Conservation (phyloP, 2,797 vertebrate species). For the Falco novaeseelandiae region DNA sequence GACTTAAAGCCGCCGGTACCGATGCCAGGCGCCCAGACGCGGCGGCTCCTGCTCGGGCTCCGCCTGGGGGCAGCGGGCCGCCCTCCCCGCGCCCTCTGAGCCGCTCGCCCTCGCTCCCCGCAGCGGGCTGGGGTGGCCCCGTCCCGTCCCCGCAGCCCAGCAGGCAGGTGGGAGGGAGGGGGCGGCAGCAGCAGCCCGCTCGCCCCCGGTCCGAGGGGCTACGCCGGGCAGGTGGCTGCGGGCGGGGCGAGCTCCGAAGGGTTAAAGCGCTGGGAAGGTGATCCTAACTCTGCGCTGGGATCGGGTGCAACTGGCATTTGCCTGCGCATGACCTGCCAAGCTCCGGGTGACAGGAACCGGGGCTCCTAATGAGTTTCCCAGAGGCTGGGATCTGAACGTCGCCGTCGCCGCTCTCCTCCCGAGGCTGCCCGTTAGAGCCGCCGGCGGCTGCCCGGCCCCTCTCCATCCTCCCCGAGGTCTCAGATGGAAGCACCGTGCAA, state of each 20-base stretch:
- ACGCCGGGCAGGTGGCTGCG: slow-evolving; percentile 3
- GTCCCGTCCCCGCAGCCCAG: neutral
- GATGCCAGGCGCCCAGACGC: neutral
- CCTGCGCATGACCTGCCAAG: neutral
- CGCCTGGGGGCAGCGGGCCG: neutral
- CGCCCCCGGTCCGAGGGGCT: neutral
- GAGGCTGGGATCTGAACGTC: slow-evolving; percentile 5
- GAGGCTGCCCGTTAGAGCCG: neutral
- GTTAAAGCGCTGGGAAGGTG: neutral
- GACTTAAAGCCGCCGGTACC: neutral
- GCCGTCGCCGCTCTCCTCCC: neutral
- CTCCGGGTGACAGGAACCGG: neutral
- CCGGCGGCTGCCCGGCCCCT: neutral
- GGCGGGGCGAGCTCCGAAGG: neutral
- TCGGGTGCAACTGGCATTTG: neutral
- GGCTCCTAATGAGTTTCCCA: neutral
- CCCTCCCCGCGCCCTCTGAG: neutral
- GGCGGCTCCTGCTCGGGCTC: neutral
- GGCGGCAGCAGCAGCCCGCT: neutral
- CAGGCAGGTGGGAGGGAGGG: neutral
- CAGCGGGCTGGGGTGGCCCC: neutral
- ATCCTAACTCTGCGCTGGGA: neutral
- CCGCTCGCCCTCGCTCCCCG: neutral
- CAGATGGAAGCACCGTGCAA: slow-evolving; percentile 11
- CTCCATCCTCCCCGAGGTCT: neutral